A percentile compares a stretch with the other conserved stretches of the same genome.
These are phyloP conservation scores for Natrix natrix DNA, from an alignment of 2,797 vertebrate species.

Conservation along the genomic window DNA sequence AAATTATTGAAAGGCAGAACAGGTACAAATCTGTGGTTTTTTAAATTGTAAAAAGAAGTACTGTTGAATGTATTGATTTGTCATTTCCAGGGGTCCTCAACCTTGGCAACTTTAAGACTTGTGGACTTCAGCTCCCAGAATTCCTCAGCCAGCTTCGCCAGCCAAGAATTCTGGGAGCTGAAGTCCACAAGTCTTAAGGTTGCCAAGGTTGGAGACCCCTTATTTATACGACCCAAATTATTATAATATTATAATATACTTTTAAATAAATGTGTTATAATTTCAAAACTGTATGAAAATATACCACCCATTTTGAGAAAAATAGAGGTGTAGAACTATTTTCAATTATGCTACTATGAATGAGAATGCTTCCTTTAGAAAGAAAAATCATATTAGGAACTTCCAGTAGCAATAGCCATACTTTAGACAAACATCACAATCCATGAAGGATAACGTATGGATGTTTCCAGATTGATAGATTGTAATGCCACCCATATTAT, in stretches of 20 bases:
- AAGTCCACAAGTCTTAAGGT: too few species aligned
- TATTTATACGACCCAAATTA: neutral
- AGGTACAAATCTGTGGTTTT: constrained; percentile 73
- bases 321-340: neutral
- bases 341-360: neutral
- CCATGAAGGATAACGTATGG: neutral
- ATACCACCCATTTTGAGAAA: neutral
- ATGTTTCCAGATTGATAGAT: neutral
- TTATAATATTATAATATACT: neutral
- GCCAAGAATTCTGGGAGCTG: too few species aligned
- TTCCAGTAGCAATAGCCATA: neutral
- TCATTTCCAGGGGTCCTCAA: neutral
- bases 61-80: neutral
- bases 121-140: too few species aligned
- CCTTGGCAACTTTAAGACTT: too few species aligned
- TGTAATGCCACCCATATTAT: neutral
- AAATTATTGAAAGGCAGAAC: constrained; percentile 76
- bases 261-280: neutral
- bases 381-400: neutral
- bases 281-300: neutral
- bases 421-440: neutral
- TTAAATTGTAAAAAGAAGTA: constrained; percentile 11
- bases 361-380: neutral
- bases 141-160: too few species aligned
- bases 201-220: too few species aligned